These are phyloP conservation scores for Drosophila grimshawi DNA, from an alignment of 1,140 invertebrate species.

Conservation along the genomic window DNA sequence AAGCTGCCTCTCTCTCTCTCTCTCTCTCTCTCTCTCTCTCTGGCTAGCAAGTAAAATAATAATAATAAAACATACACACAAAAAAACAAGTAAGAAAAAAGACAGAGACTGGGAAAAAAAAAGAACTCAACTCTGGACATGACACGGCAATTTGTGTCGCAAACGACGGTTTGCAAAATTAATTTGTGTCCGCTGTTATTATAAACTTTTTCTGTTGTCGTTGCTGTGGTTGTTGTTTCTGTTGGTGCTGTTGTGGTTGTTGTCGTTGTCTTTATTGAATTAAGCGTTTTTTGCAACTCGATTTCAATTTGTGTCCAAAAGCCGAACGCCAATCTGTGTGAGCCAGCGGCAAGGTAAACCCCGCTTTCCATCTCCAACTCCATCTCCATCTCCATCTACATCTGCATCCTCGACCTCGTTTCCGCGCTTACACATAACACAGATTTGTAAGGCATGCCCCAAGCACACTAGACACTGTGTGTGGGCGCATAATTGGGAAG, in stretches of 20 bases:
- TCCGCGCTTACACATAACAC: neutral
- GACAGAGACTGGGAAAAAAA: conserved; percentile 39
- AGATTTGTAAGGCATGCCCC: neutral
- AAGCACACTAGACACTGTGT: neutral
- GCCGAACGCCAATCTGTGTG: conserved; percentile 44
- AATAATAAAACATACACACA: conserved; percentile 32
- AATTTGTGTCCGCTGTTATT: conserved; percentile 81
- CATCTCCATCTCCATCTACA: neutral
- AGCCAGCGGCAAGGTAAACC: conserved; percentile 48
- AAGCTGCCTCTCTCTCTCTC: neutral
- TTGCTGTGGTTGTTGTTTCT: conserved; percentile 52
- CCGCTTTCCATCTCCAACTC: neutral
- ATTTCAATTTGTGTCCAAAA: conserved; percentile 74
- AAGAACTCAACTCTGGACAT: conserved; percentile 71
- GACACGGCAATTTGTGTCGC: conserved; percentile 80
- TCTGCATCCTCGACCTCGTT: neutral
- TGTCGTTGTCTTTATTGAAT: conserved; percentile 64
- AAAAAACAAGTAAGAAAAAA: conserved; percentile 16
- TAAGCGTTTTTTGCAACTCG: conserved; percentile 65
- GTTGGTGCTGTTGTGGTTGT: conserved; percentile 32
- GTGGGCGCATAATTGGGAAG: neutral
- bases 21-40: conserved; percentile 4
- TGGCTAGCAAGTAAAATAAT: conserved; percentile 38
- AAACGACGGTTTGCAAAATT: conserved; percentile 77
- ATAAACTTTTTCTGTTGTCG: conserved; percentile 65